Percentiles rank a stretch among this genome's conserved stretches.
Conservation (phyloP, 2,113 vertebrate species). For the Gambusia holbrooki region DNA sequence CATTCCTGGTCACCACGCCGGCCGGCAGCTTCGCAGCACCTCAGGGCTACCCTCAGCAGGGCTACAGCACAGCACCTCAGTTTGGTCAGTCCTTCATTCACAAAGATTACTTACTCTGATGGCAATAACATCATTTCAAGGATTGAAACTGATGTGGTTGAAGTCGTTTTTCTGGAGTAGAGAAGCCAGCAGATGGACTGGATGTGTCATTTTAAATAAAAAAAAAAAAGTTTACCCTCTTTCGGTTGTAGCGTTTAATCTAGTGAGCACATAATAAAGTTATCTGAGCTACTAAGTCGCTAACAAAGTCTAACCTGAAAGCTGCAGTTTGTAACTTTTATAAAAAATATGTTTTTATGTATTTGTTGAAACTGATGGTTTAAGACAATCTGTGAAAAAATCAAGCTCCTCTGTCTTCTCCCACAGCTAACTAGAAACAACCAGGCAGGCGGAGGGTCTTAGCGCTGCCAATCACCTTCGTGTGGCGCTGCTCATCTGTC, state of each 20-base stretch:
- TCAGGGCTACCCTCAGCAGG: conserved; percentile 93
- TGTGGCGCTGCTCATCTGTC: too few species aligned
- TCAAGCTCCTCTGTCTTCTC: too few species aligned
- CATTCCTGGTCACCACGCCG: conserved; percentile 92
- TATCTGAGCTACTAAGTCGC: neutral
- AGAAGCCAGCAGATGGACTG: neutral
- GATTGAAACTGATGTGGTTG: neutral
- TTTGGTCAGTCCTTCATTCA: conserved; percentile 87
- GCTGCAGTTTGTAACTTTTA: too few species aligned
- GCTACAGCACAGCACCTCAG: conserved; percentile 93
- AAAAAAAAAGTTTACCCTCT: neutral
- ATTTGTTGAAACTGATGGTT: too few species aligned
- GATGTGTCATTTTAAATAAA: neutral
- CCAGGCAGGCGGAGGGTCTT: too few species aligned
- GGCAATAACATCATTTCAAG: too few species aligned
- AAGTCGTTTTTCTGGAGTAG: neutral
- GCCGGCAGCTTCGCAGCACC: conserved; percentile 92
- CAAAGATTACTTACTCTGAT: neutral
- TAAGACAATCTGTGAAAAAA: too few species aligned
- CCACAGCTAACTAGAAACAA: too few species aligned
- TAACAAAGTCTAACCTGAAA: neutral
- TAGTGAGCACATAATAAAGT: neutral
- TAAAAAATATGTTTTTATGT: too few species aligned
- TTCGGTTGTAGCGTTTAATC: neutral
- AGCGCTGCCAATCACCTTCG: too few species aligned